These are phyloP conservation scores for Grammomys surdaster DNA, from an alignment of 2,113 vertebrate species.

Conservation along the genomic window DNA sequence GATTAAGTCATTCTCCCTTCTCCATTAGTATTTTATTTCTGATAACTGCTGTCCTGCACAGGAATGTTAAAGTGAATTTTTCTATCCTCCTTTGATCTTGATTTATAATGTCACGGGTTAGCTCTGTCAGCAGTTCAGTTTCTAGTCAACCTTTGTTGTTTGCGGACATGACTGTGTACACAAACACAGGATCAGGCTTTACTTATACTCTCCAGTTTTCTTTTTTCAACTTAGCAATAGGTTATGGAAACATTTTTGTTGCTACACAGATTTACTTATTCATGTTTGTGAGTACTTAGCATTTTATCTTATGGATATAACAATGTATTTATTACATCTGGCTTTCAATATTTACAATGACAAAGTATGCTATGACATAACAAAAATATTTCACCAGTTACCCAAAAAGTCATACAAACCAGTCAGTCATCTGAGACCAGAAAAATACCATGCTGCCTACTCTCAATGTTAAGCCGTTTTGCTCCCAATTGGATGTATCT, in stretches of 20 bases:
- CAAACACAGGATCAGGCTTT: background rate
- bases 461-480: background rate
- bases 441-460: background rate
- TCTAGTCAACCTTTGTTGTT: background rate
- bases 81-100: background rate
- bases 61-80: background rate
- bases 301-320: background rate
- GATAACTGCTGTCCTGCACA: background rate
- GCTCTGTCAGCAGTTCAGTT: background rate
- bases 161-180: background rate
- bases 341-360: conserved; percentile 57
- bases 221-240: background rate
- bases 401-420: conserved; percentile 19
- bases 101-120: background rate
- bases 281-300: conserved; percentile 33
- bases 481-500: background rate
- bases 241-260: background rate
- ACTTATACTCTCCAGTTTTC: background rate
- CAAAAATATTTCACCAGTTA: conserved; percentile 53
- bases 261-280: background rate
- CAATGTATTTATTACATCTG: conserved; percentile 47
- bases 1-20: background rate
- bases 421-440: background rate
- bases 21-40: background rate
- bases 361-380: conserved; percentile 53